Conservation (phyloP, 1,140 invertebrate species). For the Reticulitermes speratus region DNA sequence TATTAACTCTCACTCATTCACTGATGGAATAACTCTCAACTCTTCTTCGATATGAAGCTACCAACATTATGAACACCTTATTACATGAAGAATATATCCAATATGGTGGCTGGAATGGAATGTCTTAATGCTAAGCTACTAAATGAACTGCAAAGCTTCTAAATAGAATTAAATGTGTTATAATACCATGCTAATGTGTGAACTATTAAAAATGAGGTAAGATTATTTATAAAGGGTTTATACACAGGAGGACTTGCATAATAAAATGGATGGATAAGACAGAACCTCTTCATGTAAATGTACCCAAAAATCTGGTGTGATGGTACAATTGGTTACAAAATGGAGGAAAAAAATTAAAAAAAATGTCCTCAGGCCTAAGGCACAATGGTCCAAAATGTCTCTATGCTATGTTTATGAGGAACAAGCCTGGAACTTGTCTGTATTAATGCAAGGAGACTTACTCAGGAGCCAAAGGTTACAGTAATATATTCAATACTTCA, state of each 20-base stretch:
- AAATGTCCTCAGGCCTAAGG: conserved; percentile 26
- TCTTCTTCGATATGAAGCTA: not conserved
- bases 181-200: conserved; percentile 1
- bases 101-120: not conserved
- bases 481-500: not conserved
- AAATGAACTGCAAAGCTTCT: not conserved
- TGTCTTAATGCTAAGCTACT: not conserved
- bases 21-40: not conserved
- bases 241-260: not conserved
- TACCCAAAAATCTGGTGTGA: conserved; percentile 32
- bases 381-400: conserved; percentile 23
- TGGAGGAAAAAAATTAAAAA: conserved; percentile 20
- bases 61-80: not conserved
- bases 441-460: not conserved
- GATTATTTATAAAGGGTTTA: not conserved
- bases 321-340: conserved; percentile 29
- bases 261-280: not conserved
- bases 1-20: not conserved
- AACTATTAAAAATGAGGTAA: conserved; percentile 3
- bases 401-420: not conserved
- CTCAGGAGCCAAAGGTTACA: not conserved
- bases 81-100: not conserved
- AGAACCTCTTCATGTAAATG: conserved; percentile 16
- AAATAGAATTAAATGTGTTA: conserved; percentile 1
- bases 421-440: not conserved